phyloP scores from a whole-genome alignment of 2,113 vertebrate genomes.

The Phoenicopterus ruber region DNA sequence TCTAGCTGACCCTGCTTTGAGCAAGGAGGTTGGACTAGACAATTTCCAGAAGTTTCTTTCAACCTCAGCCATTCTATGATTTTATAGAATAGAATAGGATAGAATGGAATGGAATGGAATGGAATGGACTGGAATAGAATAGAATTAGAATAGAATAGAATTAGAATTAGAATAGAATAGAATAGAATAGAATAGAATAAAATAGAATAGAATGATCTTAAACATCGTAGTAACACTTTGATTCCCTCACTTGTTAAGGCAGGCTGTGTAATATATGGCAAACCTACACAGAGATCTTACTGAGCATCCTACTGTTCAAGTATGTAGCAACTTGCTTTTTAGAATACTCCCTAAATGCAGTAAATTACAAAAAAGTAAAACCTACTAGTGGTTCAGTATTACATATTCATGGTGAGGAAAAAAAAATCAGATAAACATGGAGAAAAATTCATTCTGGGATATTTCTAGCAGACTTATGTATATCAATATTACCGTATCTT shows the following conservation, averaged over 20 bases:
- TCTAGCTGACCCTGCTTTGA: background rate
- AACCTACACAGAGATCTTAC: slow-evolving; percentile 75
- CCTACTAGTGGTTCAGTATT: slow-evolving; percentile 69
- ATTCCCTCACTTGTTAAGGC: slow-evolving; percentile 71
- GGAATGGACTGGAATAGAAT: too few species aligned
- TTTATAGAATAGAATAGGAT: background rate
- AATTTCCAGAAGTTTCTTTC: background rate
- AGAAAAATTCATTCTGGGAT: background rate
- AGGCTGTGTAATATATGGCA: slow-evolving; percentile 71
- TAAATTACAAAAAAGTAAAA: slow-evolving; percentile 71
- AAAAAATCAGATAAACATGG: slow-evolving; percentile 19
- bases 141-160: too few species aligned
- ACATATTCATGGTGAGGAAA: slow-evolving; percentile 34
- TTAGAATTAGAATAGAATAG: background rate
- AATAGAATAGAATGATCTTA: background rate
- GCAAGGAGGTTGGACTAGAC: background rate
- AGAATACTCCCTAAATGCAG: slow-evolving; percentile 72
- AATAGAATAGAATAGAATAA: background rate
- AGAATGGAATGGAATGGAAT: background rate
- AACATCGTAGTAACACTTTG: slow-evolving; percentile 43
- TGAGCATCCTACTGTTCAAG: slow-evolving; percentile 80
- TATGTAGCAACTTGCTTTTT: slow-evolving; percentile 82
- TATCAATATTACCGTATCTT: background rate
- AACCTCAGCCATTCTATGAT: background rate
- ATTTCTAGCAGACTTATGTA: background rate